Conservation (phyloP, 53 echinoderm and acorn worm species). For the Pentamera pediparva region DNA sequence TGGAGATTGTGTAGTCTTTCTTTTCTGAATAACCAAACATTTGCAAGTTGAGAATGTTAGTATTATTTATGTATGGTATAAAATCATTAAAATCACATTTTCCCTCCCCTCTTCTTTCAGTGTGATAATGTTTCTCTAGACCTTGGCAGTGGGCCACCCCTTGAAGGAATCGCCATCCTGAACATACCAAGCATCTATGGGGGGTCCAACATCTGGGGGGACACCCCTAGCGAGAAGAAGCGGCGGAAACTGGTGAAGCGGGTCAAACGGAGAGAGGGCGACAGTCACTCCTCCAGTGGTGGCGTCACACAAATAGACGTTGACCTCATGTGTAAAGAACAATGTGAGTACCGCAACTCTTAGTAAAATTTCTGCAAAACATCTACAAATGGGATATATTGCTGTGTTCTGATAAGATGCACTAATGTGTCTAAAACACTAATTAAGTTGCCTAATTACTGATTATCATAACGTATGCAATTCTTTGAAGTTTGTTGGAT, state of each 20-base stretch:
- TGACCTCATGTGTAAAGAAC: constrained; percentile 85
- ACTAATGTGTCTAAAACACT: no score
- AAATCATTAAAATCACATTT: no score
- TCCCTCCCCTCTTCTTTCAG: constrained; percentile 23
- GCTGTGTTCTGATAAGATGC: no score
- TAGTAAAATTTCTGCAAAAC: no score
- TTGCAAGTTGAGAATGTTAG: no score
- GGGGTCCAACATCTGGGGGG: constrained; percentile 98
- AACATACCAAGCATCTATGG: constrained; percentile 99
- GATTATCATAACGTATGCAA: no score
- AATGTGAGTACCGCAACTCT: constrained; percentile 71
- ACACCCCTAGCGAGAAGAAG: constrained; percentile 89
- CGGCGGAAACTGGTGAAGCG: constrained; percentile 75
- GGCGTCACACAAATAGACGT: constrained; percentile 73
- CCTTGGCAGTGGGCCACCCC: constrained; percentile 85
- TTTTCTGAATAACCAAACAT: no score
- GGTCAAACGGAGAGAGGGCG: constrained; percentile 70
- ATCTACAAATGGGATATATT: no score
- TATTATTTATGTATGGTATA: no score
- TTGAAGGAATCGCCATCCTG: constrained; percentile 90
- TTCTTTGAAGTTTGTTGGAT: no score
- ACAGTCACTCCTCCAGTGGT: constrained; percentile 65
- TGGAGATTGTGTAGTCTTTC: no score
- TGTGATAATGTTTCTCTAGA: constrained; percentile 97
- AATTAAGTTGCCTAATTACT: no score